Conservation (phyloP, 2,888 invertebrate genomes). For the Tipula confusa region DNA sequence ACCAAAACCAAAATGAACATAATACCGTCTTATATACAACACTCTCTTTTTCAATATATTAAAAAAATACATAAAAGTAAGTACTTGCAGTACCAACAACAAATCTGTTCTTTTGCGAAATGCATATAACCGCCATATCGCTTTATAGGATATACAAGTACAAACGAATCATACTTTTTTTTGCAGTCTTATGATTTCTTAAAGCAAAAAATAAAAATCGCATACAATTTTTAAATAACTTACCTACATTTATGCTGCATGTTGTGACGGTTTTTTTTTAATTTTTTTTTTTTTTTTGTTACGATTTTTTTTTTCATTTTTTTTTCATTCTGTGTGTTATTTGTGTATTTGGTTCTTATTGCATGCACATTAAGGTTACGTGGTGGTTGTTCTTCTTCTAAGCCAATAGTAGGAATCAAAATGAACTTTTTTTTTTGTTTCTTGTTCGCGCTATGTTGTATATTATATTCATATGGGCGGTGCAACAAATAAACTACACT, state of each 20-base stretch:
- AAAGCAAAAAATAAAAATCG: background rate
- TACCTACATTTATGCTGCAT: slow-evolving; percentile 20
- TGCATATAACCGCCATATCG: background rate
- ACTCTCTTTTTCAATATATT: slow-evolving; percentile 25
- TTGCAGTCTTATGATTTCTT: slow-evolving; percentile 20
- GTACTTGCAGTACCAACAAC: background rate
- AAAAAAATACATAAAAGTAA: background rate
- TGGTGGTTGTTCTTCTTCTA: background rate
- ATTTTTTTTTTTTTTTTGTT: too few relatives aligned
- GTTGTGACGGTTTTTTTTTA: background rate
- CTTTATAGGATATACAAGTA: background rate
- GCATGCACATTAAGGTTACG: slow-evolving; percentile 20
- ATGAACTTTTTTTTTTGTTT: slow-evolving; percentile 14
- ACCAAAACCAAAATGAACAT: background rate
- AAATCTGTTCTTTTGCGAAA: background rate
- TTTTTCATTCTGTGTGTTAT: background rate
- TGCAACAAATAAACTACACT: slow-evolving; percentile 3
- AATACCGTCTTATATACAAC: slow-evolving; percentile 20
- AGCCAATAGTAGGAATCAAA: slow-evolving; percentile 25
- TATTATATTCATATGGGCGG: slow-evolving; percentile 3
- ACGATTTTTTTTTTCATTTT: too few relatives aligned
- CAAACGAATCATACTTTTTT: background rate
- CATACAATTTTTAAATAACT: background rate
- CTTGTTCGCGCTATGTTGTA: background rate
- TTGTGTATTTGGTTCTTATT: background rate